Evolutionary conservation across 2,797 vertebrate species (phyloP).

Genomic region (Ctenopoma multispine): DNA sequence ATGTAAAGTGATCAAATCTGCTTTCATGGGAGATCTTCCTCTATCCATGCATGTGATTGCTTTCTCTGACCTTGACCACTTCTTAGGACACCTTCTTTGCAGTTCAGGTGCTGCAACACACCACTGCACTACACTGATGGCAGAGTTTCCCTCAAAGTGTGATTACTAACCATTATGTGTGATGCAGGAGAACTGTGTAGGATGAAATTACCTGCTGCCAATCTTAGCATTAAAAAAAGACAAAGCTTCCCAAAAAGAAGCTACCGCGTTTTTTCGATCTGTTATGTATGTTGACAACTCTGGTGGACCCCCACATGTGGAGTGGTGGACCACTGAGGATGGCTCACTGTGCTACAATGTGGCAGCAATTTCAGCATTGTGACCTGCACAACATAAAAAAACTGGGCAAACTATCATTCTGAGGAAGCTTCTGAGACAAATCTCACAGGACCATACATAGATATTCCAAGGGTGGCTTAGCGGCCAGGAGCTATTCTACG

Average conservation of each 20-base stretch:
- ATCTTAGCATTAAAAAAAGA: conserved; percentile 42
- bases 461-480: conserved; percentile 84
- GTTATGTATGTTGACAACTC: conserved; percentile 52
- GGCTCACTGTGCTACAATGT: conserved; percentile 66
- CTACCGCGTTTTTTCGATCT: conserved; percentile 50
- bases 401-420: conserved; percentile 77
- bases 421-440: conserved; percentile 78
- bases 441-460: conserved; percentile 81
- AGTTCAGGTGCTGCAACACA: conserved; percentile 74
- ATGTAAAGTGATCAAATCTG: conserved; percentile 78
- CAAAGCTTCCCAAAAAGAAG: conserved; percentile 48
- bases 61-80: conserved; percentile 82
- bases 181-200: conserved; percentile 40
- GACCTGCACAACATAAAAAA: conserved; percentile 68
- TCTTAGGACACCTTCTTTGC: conserved; percentile 68
- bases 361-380: conserved; percentile 67
- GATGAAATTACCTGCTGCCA: conserved; percentile 55
- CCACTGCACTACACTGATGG: conserved; percentile 61
- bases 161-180: conserved; percentile 67
- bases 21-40: conserved; percentile 73
- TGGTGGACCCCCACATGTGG: conserved; percentile 32
- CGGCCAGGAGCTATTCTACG: conserved; percentile 82
- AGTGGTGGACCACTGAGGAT: conserved; percentile 36
- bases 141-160: conserved; percentile 67
- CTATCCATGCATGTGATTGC: conserved; percentile 82